Percentiles rank a stretch among this genome's conserved stretches.
phyloP scores from a whole-genome alignment of 2,113 vertebrate species.

The Eolophus roseicapilla region DNA sequence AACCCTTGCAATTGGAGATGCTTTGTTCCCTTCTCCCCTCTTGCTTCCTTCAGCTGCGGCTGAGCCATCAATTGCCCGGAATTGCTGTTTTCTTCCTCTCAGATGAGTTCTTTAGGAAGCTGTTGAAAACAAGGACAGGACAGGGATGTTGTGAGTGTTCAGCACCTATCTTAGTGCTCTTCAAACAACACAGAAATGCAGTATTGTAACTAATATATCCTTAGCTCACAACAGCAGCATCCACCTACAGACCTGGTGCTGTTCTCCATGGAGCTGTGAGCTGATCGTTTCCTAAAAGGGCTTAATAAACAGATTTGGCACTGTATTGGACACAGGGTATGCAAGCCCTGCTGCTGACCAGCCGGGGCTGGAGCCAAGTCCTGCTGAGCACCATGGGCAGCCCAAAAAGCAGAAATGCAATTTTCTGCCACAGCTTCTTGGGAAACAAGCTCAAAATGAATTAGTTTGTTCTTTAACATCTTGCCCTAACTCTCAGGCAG shows the following conservation, averaged over 20 bases:
- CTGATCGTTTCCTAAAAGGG: not conserved
- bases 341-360: not conserved
- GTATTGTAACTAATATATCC: too few relatives aligned
- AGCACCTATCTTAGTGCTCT: accelerated
- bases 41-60: not conserved
- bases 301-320: not conserved
- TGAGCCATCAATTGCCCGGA: not conserved
- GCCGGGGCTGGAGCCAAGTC: not conserved
- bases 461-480: not conserved
- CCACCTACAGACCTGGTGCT: accelerated
- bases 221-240: not conserved
- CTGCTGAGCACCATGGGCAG: not conserved
- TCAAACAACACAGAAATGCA: not conserved
- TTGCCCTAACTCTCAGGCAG: not conserved
- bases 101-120: not conserved
- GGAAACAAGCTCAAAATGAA: not conserved
- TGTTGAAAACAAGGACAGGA: not conserved
- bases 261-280: accelerated
- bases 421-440: not conserved
- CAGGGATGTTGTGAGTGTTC: accelerated
- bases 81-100: not conserved
- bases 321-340: accelerated
- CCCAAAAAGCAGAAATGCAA: not conserved
- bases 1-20: not conserved
- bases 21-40: not conserved